Conservation (phyloP, 2,797 vertebrate species). For the Danio choprae region DNA sequence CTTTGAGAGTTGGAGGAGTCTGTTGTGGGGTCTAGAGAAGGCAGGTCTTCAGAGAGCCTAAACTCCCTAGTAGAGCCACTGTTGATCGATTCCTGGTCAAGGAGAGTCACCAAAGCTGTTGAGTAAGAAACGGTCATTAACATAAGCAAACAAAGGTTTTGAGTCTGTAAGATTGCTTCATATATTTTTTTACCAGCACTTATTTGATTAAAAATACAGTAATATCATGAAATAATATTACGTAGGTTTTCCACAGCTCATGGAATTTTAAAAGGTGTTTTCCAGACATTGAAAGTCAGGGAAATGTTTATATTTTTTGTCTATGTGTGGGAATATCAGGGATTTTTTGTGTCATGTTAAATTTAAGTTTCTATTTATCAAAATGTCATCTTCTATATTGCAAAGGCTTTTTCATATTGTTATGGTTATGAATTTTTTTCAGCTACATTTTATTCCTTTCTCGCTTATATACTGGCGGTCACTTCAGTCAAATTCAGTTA, state of each 20-base stretch:
- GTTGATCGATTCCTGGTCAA: conserved; percentile 68
- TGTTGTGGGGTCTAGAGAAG: no score
- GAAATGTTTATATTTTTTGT: no score
- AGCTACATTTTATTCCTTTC: no score
- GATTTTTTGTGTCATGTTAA: no score
- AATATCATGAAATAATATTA: background rate
- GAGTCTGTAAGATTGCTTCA: background rate
- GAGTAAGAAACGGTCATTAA: conserved; percentile 27
- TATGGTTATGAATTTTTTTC: no score
- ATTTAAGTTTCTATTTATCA: no score
- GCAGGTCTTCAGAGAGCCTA: fast-evolving
- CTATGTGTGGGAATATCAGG: no score
- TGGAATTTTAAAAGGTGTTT: background rate
- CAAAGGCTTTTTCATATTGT: no score
- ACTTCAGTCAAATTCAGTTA: no score
- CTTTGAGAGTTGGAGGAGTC: background rate
- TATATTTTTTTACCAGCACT: background rate
- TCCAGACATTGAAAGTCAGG: background rate
- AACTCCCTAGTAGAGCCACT: background rate
- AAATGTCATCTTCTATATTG: no score
- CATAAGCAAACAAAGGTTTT: background rate
- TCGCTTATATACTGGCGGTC: no score
- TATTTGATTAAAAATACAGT: background rate
- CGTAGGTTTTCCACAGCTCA: no score
- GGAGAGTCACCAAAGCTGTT: conserved; percentile 87